Evolutionary conservation across 1,140 invertebrate genomes (phyloP).

Genomic region (Neodiprion lecontei): DNA sequence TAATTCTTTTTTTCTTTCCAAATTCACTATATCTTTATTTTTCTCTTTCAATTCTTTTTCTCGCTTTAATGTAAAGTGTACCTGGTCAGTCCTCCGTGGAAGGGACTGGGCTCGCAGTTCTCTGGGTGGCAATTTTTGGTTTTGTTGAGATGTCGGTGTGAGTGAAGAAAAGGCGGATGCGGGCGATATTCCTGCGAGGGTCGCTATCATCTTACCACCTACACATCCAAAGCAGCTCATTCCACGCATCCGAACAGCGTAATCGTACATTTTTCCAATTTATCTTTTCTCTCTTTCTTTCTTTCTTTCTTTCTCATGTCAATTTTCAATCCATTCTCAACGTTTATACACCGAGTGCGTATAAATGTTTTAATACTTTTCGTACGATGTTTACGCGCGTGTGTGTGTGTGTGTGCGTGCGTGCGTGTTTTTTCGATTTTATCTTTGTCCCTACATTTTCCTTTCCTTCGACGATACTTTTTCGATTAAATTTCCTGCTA

Average conservation of each 20-base stretch:
- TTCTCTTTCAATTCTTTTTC: neutral
- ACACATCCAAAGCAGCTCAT: constrained; percentile 62
- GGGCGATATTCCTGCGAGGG: constrained; percentile 36
- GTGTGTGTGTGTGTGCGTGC: neutral
- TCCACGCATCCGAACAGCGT: constrained; percentile 50
- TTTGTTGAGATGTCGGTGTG: constrained; percentile 39
- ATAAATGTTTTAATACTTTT: too few species aligned
- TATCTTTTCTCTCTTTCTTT: constrained; percentile 22
- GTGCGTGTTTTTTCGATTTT: too few species aligned
- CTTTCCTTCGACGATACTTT: too few species aligned
- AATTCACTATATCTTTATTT: too few species aligned
- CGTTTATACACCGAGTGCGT: neutral
- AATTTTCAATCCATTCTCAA: constrained; percentile 16
- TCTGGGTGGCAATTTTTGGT: constrained; percentile 42
- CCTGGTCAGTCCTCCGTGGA: constrained; percentile 48
- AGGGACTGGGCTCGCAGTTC: constrained; percentile 39
- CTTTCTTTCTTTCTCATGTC: constrained; percentile 30
- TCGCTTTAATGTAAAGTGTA: constrained; percentile 36
- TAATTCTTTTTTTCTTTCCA: too few species aligned
- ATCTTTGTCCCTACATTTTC: too few species aligned
- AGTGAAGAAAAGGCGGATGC: constrained; percentile 40
- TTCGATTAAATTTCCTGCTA: too few species aligned
- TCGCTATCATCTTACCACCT: constrained; percentile 52
- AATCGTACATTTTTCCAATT: neutral
- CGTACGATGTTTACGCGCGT: neutral